Percentiles rank a stretch among this genome's conserved stretches.
phyloP scores from a whole-genome alignment of 2,888 invertebrate genomes.

The Gymnosoma rotundatum region DNA sequence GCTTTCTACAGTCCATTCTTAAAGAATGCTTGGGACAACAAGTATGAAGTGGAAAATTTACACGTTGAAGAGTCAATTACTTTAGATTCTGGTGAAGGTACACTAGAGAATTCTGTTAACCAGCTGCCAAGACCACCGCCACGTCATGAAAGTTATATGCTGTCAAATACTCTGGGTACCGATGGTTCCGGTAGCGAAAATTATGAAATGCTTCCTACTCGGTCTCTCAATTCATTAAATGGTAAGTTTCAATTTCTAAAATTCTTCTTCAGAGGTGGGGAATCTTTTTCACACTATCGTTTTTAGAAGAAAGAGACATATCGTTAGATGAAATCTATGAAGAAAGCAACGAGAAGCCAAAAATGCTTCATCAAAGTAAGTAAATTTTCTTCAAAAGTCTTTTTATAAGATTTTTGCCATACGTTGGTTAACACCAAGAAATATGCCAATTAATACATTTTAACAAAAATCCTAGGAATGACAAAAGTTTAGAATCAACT shows the following conservation, averaged over 20 bases:
- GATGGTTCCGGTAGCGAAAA: constrained; percentile 86
- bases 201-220: constrained; percentile 86
- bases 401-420: constrained; percentile 32
- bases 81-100: constrained; percentile 87
- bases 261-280: constrained; percentile 10
- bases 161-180: constrained; percentile 84
- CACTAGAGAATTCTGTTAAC: constrained; percentile 87
- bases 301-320: constrained; percentile 83
- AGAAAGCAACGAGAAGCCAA: constrained; percentile 82
- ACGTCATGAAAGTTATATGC: constrained; percentile 90
- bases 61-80: constrained; percentile 90
- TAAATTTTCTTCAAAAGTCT: constrained; percentile 24
- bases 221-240: constrained; percentile 83
- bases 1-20: constrained; percentile 98
- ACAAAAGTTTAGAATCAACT: too few relatives aligned
- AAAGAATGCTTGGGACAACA: constrained; percentile 97
- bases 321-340: constrained; percentile 82
- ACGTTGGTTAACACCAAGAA: constrained; percentile 3
- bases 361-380: constrained; percentile 84
- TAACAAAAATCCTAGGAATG: neutral
- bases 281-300: constrained; percentile 42
- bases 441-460: neutral
- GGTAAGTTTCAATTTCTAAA: constrained; percentile 81
- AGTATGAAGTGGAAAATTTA: constrained; percentile 96
- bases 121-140: constrained; percentile 86